phyloP scores from a whole-genome alignment of 2,113 vertebrate genomes.

The Cnemophilus loriae region DNA sequence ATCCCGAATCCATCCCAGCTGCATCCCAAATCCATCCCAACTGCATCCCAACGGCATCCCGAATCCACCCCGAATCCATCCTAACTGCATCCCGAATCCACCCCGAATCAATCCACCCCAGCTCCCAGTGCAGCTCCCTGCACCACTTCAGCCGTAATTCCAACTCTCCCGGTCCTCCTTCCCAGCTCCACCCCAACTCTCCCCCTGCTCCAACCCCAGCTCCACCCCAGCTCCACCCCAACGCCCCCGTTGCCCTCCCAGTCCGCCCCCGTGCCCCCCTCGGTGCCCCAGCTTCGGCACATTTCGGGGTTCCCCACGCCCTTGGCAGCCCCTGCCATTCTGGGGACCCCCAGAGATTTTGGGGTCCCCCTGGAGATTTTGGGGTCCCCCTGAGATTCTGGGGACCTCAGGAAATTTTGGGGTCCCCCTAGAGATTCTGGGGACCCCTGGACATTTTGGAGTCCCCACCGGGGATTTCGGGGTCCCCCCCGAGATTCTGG shows the following conservation, averaged over 20 bases:
- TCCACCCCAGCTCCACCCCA: background rate
- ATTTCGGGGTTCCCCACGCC: background rate
- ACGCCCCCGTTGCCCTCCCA: background rate
- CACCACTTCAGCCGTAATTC: background rate
- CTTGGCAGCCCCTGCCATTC: background rate
- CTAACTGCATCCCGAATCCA: background rate
- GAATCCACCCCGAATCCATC: too few relatives aligned
- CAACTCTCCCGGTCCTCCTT: background rate
- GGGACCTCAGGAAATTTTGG: too few relatives aligned
- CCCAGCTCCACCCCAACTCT: background rate
- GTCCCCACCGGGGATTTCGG: background rate
- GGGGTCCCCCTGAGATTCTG: background rate
- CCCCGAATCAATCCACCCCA: background rate
- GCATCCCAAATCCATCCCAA: too few relatives aligned
- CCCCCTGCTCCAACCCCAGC: background rate
- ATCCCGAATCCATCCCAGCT: background rate
- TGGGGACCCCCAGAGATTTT: too few relatives aligned
- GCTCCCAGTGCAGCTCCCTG: background rate
- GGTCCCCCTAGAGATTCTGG: background rate
- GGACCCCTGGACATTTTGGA: fast-evolving
- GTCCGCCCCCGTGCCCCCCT: fast-evolving
- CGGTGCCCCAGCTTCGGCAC: background rate
- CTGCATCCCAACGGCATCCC: too few relatives aligned
- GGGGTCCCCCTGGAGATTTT: background rate
- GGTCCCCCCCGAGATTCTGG: too few relatives aligned